Evolutionary conservation across 1,140 invertebrate genomes (phyloP).

Genomic region (Brachystomella parvula): DNA sequence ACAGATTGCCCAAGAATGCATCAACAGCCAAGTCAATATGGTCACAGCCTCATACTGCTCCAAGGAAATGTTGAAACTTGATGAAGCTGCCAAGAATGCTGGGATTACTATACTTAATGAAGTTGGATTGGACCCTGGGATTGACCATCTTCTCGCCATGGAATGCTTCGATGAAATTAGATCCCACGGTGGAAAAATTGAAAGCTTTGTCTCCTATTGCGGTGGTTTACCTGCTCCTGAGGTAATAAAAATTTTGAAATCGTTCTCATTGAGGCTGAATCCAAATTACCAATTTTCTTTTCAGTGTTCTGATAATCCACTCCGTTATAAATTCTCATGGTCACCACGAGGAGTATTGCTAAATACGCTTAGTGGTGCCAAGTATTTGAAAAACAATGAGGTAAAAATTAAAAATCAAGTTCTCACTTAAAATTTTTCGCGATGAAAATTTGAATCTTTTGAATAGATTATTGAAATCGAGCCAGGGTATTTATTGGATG

Average conservation of each 20-base stretch:
- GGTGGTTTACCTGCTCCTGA: constrained; percentile 62
- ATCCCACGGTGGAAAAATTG: constrained; percentile 69
- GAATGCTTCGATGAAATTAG: constrained; percentile 91
- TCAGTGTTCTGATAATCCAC: constrained; percentile 74
- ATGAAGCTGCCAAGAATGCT: constrained; percentile 70
- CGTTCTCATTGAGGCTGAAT: constrained; percentile 59
- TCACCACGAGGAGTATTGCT: constrained; percentile 81
- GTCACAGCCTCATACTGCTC: constrained; percentile 94
- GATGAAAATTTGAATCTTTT: constrained; percentile 17
- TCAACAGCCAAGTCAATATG: constrained; percentile 76
- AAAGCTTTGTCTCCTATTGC: constrained; percentile 94
- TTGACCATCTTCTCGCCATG: constrained; percentile 94
- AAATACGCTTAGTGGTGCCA: constrained; percentile 79
- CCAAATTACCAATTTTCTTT: constrained; percentile 68
- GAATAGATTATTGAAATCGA: constrained; percentile 1
- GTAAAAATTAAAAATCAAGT: constrained; percentile 44
- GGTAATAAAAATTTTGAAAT: neutral
- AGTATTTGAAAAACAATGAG: constrained; percentile 76
- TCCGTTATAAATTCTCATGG: constrained; percentile 98
- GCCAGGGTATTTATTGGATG: neutral
- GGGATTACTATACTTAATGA: constrained; percentile 90
- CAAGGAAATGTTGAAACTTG: constrained; percentile 68
- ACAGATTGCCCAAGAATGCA: constrained; percentile 69
- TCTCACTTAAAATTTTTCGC: neutral
- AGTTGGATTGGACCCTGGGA: constrained; percentile 92